Percentiles rank a stretch among this genome's conserved stretches.
phyloP scores from a whole-genome alignment of 2,888 invertebrate species.

The Pachliopta kotzebuea region DNA sequence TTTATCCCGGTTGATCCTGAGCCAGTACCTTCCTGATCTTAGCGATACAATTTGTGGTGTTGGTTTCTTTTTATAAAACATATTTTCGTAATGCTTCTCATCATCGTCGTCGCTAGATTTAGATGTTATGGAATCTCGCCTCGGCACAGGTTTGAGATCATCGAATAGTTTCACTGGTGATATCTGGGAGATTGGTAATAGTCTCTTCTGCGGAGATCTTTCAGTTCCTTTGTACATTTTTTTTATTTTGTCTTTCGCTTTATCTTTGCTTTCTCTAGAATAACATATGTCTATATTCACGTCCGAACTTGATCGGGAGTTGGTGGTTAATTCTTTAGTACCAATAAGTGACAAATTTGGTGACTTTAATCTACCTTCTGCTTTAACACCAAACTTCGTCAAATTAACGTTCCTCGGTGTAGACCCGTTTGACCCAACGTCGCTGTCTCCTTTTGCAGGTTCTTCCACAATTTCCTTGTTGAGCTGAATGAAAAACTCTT shows the following conservation, averaged over 20 bases:
- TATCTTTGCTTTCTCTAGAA: background rate
- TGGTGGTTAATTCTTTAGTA: slow-evolving; percentile 34
- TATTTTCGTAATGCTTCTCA: slow-evolving; percentile 32
- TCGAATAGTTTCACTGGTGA: slow-evolving; percentile 52
- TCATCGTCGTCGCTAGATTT: slow-evolving; percentile 16
- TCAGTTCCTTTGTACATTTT: slow-evolving; percentile 6
- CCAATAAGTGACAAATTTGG: slow-evolving; percentile 32
- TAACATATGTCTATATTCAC: background rate
- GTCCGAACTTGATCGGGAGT: slow-evolving; percentile 25
- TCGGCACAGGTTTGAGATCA: slow-evolving; percentile 31
- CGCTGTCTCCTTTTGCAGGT: background rate
- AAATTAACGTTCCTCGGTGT: background rate
- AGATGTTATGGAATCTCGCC: slow-evolving; percentile 7
- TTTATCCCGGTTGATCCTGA: background rate
- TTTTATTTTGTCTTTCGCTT: slow-evolving; percentile 1
- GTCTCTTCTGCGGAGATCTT: background rate
- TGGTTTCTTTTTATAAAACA: slow-evolving; percentile 19
- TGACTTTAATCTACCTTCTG: slow-evolving; percentile 4
- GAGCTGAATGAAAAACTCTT: slow-evolving; percentile 50
- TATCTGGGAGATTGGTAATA: slow-evolving; percentile 41
- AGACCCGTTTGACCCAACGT: background rate
- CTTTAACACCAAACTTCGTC: background rate
- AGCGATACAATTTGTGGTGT: background rate
- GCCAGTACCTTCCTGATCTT: background rate
- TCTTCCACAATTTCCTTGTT: slow-evolving; percentile 37